Evolutionary conservation across 1,140 invertebrate species (phyloP).

Genomic region (Calliopsis andreniformis): DNA sequence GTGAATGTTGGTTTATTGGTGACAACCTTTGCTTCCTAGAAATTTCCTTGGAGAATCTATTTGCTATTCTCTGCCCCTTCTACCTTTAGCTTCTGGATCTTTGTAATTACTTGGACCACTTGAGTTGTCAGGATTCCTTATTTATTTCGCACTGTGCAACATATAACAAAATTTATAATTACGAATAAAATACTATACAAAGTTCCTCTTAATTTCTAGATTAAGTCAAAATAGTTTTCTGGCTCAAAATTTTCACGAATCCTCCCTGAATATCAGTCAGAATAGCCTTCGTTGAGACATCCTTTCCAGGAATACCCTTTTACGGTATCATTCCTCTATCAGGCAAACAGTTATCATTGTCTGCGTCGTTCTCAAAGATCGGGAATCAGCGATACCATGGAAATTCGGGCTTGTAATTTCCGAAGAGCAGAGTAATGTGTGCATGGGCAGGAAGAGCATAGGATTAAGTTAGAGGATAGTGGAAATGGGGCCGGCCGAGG

Average conservation of each 20-base stretch:
- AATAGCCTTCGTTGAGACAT: background rate
- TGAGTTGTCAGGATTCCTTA: too few relatives aligned
- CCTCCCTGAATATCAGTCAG: background rate
- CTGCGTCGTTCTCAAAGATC: constrained; percentile 15
- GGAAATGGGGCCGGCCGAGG: background rate
- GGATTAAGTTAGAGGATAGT: background rate
- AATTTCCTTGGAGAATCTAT: constrained; percentile 13
- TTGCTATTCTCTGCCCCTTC: background rate
- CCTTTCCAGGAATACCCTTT: background rate
- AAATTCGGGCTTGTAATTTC: constrained; percentile 23
- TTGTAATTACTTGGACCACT: background rate
- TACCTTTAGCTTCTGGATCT: background rate
- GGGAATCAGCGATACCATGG: constrained; percentile 5
- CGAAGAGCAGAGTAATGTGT: background rate
- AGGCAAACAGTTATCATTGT: constrained; percentile 3
- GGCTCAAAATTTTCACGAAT: too few relatives aligned
- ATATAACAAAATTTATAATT: too few relatives aligned
- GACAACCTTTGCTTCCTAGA: constrained; percentile 4
- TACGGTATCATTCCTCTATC: background rate
- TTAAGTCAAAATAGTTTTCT: background rate
- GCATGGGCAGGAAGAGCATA: background rate
- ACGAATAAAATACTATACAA: too few relatives aligned
- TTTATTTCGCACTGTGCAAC: too few relatives aligned
- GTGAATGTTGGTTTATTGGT: constrained; percentile 13
- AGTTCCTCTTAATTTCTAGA: too few relatives aligned